Evolutionary conservation across 2,797 vertebrate genomes (phyloP).

Genomic region (Spatula versicolor): DNA sequence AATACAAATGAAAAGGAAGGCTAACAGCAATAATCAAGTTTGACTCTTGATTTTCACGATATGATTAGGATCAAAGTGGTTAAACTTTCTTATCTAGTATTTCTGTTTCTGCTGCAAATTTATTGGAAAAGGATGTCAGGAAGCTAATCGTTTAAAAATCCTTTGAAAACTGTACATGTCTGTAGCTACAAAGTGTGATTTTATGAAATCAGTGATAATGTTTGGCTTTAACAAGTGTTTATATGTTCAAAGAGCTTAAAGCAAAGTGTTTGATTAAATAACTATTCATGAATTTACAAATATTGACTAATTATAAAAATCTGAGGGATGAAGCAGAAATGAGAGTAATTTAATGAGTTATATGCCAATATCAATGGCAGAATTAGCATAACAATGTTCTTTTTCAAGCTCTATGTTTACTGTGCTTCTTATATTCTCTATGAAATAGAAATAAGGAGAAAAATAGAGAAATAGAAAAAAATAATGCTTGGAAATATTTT

Average conservation of each 20-base stretch:
- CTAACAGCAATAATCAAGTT: background rate
- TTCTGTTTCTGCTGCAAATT: background rate
- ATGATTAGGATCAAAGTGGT: background rate
- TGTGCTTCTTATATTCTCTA: background rate
- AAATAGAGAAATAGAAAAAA: background rate
- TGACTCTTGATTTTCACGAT: background rate
- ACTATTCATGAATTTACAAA: conserved; percentile 34
- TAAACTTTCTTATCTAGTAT: background rate
- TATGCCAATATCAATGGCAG: background rate
- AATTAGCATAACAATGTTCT: background rate
- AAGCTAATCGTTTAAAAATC: background rate
- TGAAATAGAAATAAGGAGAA: background rate
- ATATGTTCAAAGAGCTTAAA: conserved; percentile 2
- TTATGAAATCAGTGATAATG: background rate
- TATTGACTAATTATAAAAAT: background rate
- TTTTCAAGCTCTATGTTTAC: background rate
- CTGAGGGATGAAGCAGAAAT: background rate
- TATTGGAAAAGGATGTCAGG: background rate
- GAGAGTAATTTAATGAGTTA: background rate
- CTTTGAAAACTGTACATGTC: background rate
- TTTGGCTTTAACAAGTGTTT: conserved; percentile 16
- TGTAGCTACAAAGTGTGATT: background rate
- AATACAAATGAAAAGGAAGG: background rate
- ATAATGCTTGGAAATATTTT: background rate
- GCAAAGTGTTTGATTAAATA: background rate